A percentile compares a stretch with the other conserved stretches of the same genome.
Conservation (phyloP, 2,113 vertebrate species). For the Calyptommatus sinebrachiatus region DNA sequence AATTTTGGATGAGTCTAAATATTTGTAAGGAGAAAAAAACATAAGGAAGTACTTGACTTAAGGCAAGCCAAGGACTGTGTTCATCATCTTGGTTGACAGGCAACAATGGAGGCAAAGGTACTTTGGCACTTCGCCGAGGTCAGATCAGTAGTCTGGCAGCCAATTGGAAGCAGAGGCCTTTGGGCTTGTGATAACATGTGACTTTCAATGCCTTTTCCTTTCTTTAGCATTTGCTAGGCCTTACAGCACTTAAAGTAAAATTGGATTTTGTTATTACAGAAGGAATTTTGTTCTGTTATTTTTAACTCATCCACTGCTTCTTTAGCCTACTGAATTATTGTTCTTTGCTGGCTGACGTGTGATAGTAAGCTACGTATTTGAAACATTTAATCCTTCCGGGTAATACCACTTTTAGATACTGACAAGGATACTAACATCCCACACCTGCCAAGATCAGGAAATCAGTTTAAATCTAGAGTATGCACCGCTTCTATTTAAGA, state of each 20-base stretch:
- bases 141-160: slow-evolving; percentile 7
- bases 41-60: not conserved
- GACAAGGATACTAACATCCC: not conserved
- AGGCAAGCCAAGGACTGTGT: not conserved
- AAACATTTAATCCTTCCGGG: not conserved
- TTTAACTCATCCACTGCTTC: not conserved
- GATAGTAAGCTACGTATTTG: not conserved
- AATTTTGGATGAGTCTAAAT: not conserved
- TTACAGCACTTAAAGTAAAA: not conserved
- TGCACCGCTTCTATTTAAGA: not conserved
- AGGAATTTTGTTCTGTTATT: not conserved
- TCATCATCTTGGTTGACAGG: not conserved
- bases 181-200: not conserved
- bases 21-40: not conserved
- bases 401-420: not conserved
- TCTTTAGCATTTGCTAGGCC: slow-evolving; percentile 35
- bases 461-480: not conserved
- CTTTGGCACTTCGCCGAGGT: slow-evolving; percentile 13
- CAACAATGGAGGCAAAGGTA: slow-evolving; percentile 1
- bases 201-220: not conserved
- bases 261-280: not conserved
- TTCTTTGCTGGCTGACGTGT: not conserved
- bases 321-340: not conserved
- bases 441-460: not conserved
- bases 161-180: slow-evolving; percentile 6